Conservation (phyloP, 2,797 vertebrate species). For the Enteromius unitaeniatus region DNA sequence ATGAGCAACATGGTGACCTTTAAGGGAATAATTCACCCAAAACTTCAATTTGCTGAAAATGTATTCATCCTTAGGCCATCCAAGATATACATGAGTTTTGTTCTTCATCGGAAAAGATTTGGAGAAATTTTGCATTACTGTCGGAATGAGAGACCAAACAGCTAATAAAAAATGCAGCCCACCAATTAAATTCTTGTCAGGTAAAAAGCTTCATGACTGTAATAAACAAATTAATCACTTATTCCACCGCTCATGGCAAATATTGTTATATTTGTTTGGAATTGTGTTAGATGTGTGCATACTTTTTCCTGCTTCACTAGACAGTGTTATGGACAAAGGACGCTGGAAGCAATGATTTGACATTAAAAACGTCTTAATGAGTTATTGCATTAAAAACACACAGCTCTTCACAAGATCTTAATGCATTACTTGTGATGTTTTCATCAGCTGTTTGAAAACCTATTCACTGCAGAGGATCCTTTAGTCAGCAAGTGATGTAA, state of each 20-base stretch:
- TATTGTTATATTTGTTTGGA: neutral
- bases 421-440: neutral
- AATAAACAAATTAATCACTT: neutral
- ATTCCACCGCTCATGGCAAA: neutral
- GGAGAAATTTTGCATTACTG: neutral
- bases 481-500: neutral
- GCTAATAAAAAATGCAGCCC: neutral
- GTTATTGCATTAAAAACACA: neutral
- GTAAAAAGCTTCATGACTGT: neutral
- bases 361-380: neutral
- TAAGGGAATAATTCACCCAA: slow-evolving; percentile 6
- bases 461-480: neutral
- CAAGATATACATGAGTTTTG: neutral
- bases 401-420: neutral
- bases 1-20: slow-evolving; percentile 18
- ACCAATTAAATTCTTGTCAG: neutral
- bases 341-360: neutral
- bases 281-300: neutral
- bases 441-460: neutral
- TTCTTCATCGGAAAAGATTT: neutral
- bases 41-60: neutral
- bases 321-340: neutral
- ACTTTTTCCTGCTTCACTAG: neutral
- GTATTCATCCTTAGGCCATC: neutral
- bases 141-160: neutral